Conservation (phyloP, 1,140 invertebrate species). For the Hycleus phaleratus region DNA sequence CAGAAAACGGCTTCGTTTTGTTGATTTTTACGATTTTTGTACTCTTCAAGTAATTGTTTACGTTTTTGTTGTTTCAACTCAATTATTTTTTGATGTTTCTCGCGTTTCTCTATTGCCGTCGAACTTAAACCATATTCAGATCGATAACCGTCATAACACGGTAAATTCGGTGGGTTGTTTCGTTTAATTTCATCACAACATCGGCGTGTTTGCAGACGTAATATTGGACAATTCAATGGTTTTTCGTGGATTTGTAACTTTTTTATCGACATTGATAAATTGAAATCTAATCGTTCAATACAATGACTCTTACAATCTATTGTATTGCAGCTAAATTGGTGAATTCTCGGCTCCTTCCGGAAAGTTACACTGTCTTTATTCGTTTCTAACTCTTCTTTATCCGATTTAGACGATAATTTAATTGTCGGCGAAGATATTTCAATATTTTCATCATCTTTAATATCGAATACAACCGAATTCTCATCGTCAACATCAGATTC, state of each 20-base stretch:
- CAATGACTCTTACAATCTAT: constrained; percentile 38
- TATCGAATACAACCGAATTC: background rate
- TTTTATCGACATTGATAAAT: constrained; percentile 31
- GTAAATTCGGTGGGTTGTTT: constrained; percentile 26
- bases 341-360: background rate
- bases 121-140: constrained; percentile 38
- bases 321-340: background rate
- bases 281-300: constrained; percentile 33
- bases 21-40: constrained; percentile 29
- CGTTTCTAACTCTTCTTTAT: background rate
- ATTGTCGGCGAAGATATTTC: background rate
- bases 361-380: background rate
- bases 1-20: constrained; percentile 38
- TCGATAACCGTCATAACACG: constrained; percentile 33
- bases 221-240: constrained; percentile 26
- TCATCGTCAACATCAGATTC: constrained; percentile 4
- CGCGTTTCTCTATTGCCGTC: constrained; percentile 28
- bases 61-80: constrained; percentile 28
- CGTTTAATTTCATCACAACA: constrained; percentile 33
- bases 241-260: constrained; percentile 33
- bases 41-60: constrained; percentile 31
- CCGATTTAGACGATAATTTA: background rate
- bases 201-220: constrained; percentile 33
- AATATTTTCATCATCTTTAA: background rate
- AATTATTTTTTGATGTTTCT: constrained; percentile 26